phyloP scores from a whole-genome alignment of 2,888 invertebrate genomes.

The Cheilosia pagana region DNA sequence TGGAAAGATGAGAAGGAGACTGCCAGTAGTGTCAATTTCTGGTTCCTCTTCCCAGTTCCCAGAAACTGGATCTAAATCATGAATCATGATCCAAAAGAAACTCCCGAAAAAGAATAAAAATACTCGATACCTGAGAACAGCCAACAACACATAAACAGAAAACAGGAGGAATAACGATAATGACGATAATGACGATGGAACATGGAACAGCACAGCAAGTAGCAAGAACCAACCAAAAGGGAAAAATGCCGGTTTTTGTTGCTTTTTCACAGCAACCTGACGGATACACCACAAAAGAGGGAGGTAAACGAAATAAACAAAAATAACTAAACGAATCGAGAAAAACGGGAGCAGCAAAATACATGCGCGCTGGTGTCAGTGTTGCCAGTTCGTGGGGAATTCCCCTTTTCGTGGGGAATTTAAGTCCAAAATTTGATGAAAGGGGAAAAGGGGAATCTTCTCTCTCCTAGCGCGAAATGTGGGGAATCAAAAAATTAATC shows the following conservation, averaged over 20 bases:
- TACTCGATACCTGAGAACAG: not conserved
- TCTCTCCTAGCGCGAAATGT: too few relatives aligned
- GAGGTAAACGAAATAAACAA: conserved; percentile 35
- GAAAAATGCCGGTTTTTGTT: conserved; percentile 69
- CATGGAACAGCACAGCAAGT: not conserved
- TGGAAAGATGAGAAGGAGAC: conserved; percentile 5
- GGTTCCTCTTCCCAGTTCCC: conserved; percentile 17
- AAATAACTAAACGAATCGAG: conserved; percentile 29
- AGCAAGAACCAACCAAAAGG: conserved; percentile 10
- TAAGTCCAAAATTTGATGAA: too few relatives aligned
- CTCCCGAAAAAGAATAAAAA: conserved; percentile 20
- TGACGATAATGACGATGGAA: conserved; percentile 31
- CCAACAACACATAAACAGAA: conserved; percentile 44
- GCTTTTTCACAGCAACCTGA: conserved; percentile 23
- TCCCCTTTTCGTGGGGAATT: too few relatives aligned
- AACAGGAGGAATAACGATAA: conserved; percentile 26
- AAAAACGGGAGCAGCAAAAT: conserved; percentile 44
- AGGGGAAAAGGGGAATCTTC: too few relatives aligned
- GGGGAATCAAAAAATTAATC: too few relatives aligned
- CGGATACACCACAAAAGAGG: conserved; percentile 23
- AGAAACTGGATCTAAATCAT: not conserved
- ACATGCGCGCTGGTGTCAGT: conserved; percentile 62
- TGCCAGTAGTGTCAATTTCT: conserved; percentile 36
- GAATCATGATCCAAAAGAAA: not conserved
- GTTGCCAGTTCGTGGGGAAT: too few relatives aligned